phyloP scores from a whole-genome alignment of 2,113 vertebrate species.

The Scalopus aquaticus region DNA sequence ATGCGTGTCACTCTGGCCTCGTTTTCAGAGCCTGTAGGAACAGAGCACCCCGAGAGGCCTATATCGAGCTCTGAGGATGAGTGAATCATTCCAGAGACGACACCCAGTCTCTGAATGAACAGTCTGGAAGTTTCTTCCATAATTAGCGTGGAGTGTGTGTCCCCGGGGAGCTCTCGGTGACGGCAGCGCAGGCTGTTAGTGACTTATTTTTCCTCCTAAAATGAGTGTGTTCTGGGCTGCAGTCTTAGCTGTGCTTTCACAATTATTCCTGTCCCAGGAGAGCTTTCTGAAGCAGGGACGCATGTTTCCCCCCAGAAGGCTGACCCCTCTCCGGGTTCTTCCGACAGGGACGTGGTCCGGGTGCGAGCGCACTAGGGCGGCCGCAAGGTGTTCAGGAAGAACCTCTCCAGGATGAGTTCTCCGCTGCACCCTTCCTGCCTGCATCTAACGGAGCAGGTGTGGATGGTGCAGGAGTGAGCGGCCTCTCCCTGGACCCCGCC shows the following conservation, averaged over 20 bases:
- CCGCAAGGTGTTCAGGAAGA: neutral
- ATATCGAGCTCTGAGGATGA: neutral
- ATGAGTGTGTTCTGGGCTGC: neutral
- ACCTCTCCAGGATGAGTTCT: neutral
- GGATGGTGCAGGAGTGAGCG: neutral
- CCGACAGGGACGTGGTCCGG: neutral
- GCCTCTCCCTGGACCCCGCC: accelerated
- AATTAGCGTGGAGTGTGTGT: neutral
- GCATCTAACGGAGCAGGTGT: neutral
- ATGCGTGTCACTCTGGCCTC: neutral
- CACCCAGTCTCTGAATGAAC: neutral
- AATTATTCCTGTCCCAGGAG: neutral
- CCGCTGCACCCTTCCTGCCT: neutral
- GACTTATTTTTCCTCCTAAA: neutral
- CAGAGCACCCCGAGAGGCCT: neutral
- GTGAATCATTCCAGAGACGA: neutral
- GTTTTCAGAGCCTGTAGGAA: neutral
- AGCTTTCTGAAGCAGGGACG: neutral
- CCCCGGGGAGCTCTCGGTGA: neutral
- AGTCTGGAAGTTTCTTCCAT: neutral
- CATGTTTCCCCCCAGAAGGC: neutral
- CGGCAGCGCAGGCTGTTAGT: neutral
- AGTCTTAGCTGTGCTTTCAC: neutral
- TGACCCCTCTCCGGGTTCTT: neutral
- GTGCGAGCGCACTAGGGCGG: neutral